phyloP scores from a whole-genome alignment of 1,140 invertebrate genomes.

The Dreissena polymorpha region DNA sequence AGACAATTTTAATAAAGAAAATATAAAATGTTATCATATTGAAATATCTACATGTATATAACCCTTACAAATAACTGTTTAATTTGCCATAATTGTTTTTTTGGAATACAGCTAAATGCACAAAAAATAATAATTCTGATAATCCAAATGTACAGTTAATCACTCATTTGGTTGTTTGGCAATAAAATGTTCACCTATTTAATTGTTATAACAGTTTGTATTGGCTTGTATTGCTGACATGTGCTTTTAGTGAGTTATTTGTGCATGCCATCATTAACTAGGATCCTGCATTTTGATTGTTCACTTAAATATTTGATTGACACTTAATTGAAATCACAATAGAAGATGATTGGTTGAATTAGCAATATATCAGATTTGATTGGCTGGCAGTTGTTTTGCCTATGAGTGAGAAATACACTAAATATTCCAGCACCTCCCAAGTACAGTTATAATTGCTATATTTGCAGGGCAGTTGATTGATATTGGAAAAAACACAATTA shows the following conservation, averaged over 20 bases:
- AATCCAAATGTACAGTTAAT: too few species aligned
- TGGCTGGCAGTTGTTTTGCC: background rate
- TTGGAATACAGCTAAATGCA: too few species aligned
- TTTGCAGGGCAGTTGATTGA: background rate
- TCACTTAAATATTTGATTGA: constrained; percentile 22
- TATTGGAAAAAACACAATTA: constrained; percentile 1
- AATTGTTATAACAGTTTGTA: constrained; percentile 29
- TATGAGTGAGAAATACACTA: constrained; percentile 6
- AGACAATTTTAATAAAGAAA: too few species aligned
- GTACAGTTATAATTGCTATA: background rate
- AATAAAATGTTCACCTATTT: background rate
- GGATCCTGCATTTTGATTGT: constrained; percentile 4
- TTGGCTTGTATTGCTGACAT: constrained; percentile 11
- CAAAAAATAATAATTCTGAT: too few species aligned
- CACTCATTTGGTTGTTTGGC: too few species aligned
- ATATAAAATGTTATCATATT: too few species aligned
- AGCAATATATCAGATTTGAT: too few species aligned
- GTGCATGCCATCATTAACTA: constrained; percentile 16
- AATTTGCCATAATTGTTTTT: too few species aligned
- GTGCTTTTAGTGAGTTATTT: constrained; percentile 19
- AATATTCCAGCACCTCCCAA: too few species aligned
- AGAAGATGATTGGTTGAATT: too few species aligned
- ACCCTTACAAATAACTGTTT: too few species aligned
- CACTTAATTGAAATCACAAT: constrained; percentile 3
- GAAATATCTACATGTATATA: too few species aligned